Evolutionary conservation across 2,797 vertebrate genomes (phyloP), one percentile per base, ranked within the genome.

Genomic region (Falco concolor): DNA sequence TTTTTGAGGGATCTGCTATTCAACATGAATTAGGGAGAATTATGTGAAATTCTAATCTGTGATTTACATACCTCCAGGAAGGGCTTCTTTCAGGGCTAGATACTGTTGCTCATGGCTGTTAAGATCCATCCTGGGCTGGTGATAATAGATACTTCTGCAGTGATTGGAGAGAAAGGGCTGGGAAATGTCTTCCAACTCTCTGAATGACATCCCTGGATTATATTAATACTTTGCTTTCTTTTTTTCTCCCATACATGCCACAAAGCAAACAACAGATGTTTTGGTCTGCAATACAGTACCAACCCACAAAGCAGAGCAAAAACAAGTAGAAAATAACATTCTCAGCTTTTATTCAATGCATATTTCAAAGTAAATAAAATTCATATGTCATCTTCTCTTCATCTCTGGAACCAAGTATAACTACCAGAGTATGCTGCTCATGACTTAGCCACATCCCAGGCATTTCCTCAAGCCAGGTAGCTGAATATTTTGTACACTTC

Each of bases 391-490:
- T 78, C n/a, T 52, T 30, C 23, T 90, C 70, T 96, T 95, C 86
- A 95, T 28, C 25, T 42, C 81, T 95, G 68, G 82, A 97, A 92
- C 64, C 38, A 80, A 68, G 42, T 68, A 75, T 94, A 87, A 61
- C 79, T 96, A 53, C 9, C 44, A 59, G 53, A 40, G 7, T 53
- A 34, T 53, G 13, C 38, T 72, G 38, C 12, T 64, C 6, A 1
- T 94, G 87, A 81, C 53, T 78, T 84, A 82, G 38, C 77, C 40
- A 73, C 53, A 87, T 77, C 63, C 22, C 53, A 79, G 50, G 67
- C 47, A 92, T 94, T 79, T 84, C 65, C n/a, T 32, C 64, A 92
- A 89, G 67, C 90, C 74, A 87, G 60, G 84, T 91, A 91, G 81
- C 78, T 81, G 27, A 92, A 73, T 4, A 60, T 59, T 86, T 90